Conservation (phyloP, 2,113 vertebrate species). For the Malurus alboscapulatus region DNA sequence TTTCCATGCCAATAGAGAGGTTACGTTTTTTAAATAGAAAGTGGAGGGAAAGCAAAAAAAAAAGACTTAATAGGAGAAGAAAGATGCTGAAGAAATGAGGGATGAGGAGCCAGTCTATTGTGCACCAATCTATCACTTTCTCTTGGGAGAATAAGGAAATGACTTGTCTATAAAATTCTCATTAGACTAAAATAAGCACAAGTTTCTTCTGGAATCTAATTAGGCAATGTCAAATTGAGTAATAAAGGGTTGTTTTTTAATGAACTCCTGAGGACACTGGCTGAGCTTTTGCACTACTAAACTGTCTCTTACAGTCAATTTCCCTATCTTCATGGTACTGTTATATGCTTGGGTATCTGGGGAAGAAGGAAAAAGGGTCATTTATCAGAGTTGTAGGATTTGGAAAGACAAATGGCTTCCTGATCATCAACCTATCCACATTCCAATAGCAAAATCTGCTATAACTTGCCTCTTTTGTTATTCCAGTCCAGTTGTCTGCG, state of each 20-base stretch:
- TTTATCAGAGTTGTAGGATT: constrained; percentile 28
- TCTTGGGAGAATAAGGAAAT: constrained; percentile 69
- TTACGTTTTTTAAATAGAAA: constrained; percentile 35
- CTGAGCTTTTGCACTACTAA: constrained; percentile 38
- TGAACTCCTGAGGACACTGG: constrained; percentile 60
- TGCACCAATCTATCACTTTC: constrained; percentile 59
- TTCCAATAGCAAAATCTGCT: neutral
- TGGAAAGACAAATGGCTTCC: constrained; percentile 34
- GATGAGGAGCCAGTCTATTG: constrained; percentile 32
- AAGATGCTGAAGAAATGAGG: constrained; percentile 53
- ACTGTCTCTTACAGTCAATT: constrained; percentile 38
- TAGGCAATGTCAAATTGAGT: constrained; percentile 56
- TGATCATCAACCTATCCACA: constrained; percentile 12
- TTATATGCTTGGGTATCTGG: neutral
- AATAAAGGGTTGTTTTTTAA: constrained; percentile 67
- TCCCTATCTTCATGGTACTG: constrained; percentile 34
- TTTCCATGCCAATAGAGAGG: constrained; percentile 60
- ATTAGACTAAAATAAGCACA: constrained; percentile 71
- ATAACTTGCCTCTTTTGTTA: neutral
- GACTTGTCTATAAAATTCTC: constrained; percentile 72
- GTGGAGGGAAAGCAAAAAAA: neutral
- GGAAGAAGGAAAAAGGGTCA: constrained; percentile 3
- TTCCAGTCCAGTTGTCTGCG: neutral
- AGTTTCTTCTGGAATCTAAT: constrained; percentile 58
- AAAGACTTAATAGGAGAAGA: constrained; percentile 30